Conservation (phyloP, 2,113 vertebrate genomes). For the Dermatemys mawii region DNA sequence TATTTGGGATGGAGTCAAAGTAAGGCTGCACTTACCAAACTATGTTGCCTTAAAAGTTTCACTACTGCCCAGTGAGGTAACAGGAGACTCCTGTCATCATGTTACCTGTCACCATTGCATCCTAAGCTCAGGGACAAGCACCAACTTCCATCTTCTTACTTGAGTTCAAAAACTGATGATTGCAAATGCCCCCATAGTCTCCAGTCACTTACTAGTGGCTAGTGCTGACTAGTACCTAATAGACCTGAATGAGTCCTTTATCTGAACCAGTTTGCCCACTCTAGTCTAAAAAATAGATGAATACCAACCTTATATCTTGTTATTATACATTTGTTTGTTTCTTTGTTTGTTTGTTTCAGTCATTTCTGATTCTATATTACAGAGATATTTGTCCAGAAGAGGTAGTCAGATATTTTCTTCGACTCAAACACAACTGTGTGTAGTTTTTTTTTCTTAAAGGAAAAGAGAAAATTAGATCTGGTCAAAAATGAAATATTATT, state of each 20-base stretch:
- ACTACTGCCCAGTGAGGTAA: neutral
- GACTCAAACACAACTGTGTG: neutral
- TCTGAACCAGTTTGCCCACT: constrained; percentile 7
- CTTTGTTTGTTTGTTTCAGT: too few species aligned
- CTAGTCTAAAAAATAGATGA: neutral
- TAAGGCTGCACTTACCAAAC: neutral
- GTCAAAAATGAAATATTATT: neutral
- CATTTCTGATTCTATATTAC: neutral
- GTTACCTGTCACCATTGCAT: neutral
- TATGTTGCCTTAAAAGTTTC: neutral
- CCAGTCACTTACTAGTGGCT: neutral
- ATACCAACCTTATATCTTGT: neutral
- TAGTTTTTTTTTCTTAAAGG: neutral
- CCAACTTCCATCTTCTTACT: neutral
- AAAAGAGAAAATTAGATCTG: neutral
- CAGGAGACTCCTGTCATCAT: neutral
- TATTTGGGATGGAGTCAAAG: neutral
- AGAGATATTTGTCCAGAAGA: neutral
- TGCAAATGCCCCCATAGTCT: neutral
- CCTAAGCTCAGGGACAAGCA: neutral
- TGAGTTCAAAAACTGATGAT: neutral
- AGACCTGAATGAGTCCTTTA: neutral
- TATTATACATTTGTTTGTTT: neutral
- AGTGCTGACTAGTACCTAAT: neutral
- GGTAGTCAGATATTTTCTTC: neutral